A percentile compares a stretch with the other conserved stretches of the same genome.
Evolutionary conservation across 2,888 invertebrate species (phyloP).

Genomic region (Megaustenia siamemsis): DNA sequence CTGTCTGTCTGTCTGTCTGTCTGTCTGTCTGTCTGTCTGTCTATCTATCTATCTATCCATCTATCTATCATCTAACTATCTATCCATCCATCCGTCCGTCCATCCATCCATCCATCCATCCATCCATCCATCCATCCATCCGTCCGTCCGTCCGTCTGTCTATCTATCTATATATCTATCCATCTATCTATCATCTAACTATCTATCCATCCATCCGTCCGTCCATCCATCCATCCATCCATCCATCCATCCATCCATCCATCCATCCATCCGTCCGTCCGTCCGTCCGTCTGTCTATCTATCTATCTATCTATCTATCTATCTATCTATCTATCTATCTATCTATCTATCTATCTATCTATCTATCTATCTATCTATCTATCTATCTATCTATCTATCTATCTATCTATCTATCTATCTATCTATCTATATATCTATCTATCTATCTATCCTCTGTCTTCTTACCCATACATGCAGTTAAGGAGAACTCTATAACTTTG

Average conservation of each 20-base stretch:
- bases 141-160: background rate
- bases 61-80: background rate
- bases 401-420: background rate
- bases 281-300: background rate
- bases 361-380: background rate
- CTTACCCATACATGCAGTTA: no score
- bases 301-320: slow-evolving; percentile 15
- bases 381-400: background rate
- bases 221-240: background rate
- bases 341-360: background rate
- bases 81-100: background rate
- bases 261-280: background rate
- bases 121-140: background rate
- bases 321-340: slow-evolving; percentile 14
- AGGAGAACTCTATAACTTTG: no score
- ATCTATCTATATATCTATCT: no score
- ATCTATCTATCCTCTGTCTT: no score
- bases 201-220: background rate
- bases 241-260: background rate
- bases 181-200: background rate
- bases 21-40: background rate
- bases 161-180: background rate
- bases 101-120: background rate
- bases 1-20: background rate
- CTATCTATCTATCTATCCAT: background rate